phyloP scores from a whole-genome alignment of 2,888 invertebrate species.

The Cheiracanthium punctorium region DNA sequence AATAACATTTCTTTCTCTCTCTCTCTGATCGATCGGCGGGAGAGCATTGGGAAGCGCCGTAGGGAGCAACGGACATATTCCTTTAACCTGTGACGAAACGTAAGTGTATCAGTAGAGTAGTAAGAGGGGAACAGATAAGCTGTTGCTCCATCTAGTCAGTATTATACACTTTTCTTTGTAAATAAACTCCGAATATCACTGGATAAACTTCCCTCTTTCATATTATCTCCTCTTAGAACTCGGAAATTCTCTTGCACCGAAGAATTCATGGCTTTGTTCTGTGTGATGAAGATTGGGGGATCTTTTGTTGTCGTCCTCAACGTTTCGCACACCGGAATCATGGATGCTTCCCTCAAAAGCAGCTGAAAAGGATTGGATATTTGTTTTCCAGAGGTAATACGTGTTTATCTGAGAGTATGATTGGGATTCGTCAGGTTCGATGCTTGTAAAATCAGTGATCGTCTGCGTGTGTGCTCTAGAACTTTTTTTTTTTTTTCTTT shows the following conservation, averaged over 20 bases:
- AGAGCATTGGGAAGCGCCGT: slow-evolving; percentile 25
- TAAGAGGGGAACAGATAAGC: slow-evolving; percentile 40
- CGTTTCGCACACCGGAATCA: slow-evolving; percentile 54
- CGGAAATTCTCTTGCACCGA: neutral
- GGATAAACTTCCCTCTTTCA: neutral
- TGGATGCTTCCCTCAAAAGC: slow-evolving; percentile 61
- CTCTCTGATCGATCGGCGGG: slow-evolving; percentile 47
- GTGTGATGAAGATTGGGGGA: slow-evolving; percentile 30
- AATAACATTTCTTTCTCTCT: neutral
- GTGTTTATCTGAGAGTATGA: neutral
- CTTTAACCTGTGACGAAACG: slow-evolving; percentile 58
- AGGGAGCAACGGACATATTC: slow-evolving; percentile 36
- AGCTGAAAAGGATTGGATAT: slow-evolving; percentile 49
- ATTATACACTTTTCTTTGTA: slow-evolving; percentile 42
- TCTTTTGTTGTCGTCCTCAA: slow-evolving; percentile 39
- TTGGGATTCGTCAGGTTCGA: neutral
- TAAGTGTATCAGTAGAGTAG: slow-evolving; percentile 65
- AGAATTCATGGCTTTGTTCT: slow-evolving; percentile 17
- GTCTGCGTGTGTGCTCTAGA: neutral
- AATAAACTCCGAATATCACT: neutral
- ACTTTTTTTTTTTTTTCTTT: neutral
- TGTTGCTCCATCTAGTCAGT: slow-evolving; percentile 61
- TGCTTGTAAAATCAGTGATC: neutral
- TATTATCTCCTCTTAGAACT: slow-evolving; percentile 9
- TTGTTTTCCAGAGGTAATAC: slow-evolving; percentile 35